These are phyloP conservation scores for Crenuchus spilurus DNA, from an alignment of 2,797 vertebrate species.

Conservation along the genomic window DNA sequence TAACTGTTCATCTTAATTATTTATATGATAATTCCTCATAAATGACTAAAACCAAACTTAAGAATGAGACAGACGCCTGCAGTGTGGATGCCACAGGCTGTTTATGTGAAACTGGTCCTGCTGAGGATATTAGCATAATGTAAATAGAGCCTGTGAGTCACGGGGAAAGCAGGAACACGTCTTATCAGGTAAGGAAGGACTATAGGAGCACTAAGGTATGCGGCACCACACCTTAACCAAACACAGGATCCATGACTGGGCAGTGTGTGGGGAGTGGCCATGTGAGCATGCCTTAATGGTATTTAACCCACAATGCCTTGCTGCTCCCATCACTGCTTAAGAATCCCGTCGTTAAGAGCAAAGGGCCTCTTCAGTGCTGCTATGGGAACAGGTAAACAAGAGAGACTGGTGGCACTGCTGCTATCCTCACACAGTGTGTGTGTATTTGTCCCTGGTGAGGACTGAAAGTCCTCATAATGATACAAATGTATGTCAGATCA, in stretches of 20 bases:
- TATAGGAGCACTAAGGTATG: constrained; percentile 30
- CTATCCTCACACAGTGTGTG: constrained; percentile 46
- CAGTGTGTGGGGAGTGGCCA: constrained; percentile 23
- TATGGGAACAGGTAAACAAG: constrained; percentile 76
- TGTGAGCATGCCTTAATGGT: constrained; percentile 17
- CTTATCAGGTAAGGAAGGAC: constrained; percentile 48
- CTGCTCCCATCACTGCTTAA: constrained; percentile 58
- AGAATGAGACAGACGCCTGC: too few species aligned
- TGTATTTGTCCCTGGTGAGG: too few species aligned
- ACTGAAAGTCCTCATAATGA: too few species aligned
- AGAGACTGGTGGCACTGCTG: constrained; percentile 57
- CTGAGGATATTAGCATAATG: constrained; percentile 2
- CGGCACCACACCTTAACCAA: constrained; percentile 45
- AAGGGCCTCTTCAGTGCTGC: constrained; percentile 66
- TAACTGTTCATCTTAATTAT: too few species aligned
- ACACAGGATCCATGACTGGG: constrained; percentile 39
- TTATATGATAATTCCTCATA: too few species aligned
- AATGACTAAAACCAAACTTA: too few species aligned
- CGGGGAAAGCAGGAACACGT: constrained; percentile 21
- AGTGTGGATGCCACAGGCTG: too few species aligned
- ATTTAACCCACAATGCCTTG: constrained; percentile 58
- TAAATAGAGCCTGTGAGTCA: constrained; percentile 22
- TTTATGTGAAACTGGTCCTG: not conserved
- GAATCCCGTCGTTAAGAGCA: constrained; percentile 63
- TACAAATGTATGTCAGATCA: too few species aligned